phyloP scores from a whole-genome alignment of 2,888 invertebrate genomes.

The Caenorhabditis sp. region DNA sequence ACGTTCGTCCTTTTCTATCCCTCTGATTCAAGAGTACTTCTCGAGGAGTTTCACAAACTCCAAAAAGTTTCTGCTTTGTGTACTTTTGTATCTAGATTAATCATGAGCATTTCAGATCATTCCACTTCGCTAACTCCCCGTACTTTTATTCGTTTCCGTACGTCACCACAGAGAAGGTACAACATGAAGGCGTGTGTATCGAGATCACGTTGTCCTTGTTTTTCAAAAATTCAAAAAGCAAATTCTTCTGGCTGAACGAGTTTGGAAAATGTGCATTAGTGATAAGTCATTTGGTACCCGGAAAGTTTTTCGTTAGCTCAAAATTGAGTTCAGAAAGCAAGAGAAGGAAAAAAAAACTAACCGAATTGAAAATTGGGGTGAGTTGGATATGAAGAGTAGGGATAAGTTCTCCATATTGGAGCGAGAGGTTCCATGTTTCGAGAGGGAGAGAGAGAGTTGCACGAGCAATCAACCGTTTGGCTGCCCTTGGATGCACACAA shows the following conservation, averaged over 20 bases:
- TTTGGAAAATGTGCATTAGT: neutral
- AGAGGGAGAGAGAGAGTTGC: neutral
- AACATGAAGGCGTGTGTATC: neutral
- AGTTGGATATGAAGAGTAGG: slow-evolving; percentile 51
- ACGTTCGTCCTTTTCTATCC: no score
- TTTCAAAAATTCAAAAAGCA: neutral
- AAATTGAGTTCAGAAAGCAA: no score
- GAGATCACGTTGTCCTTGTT: neutral
- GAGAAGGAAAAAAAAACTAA: slow-evolving; percentile 33
- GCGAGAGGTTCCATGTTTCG: slow-evolving; percentile 55
- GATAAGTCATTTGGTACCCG: slow-evolving; percentile 1
- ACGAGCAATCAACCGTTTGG: slow-evolving; percentile 66
- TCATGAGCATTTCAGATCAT: neutral
- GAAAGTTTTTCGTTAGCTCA: no score
- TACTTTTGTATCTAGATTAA: slow-evolving; percentile 1
- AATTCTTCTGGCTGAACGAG: neutral
- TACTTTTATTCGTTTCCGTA: neutral
- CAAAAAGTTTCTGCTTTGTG: neutral
- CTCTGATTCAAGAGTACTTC: no score
- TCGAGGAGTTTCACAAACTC: no score
- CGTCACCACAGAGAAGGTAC: neutral
- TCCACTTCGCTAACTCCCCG: slow-evolving; percentile 6
- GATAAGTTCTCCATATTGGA: slow-evolving; percentile 61
- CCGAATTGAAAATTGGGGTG: slow-evolving; percentile 53
- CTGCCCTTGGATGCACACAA: slow-evolving; percentile 63